Evolutionary conservation across 2,113 vertebrate species (phyloP).

Genomic region (Egretta garzetta): DNA sequence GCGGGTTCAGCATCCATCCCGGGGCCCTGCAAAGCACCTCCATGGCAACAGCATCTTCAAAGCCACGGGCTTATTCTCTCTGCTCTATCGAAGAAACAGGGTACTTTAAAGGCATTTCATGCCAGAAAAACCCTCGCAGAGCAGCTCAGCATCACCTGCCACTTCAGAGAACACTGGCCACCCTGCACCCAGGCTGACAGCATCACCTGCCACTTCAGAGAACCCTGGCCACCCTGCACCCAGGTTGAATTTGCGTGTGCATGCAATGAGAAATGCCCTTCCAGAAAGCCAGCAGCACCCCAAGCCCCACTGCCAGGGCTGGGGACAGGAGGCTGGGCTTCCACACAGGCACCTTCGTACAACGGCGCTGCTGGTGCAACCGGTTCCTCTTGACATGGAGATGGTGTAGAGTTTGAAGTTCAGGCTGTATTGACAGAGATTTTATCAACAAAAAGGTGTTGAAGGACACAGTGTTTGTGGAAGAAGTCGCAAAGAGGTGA

Average conservation of each 20-base stretch:
- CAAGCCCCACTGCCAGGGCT: not conserved
- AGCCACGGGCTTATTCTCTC: not conserved
- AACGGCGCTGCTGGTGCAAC: constrained; percentile 10
- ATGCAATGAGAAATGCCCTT: not conserved
- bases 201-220: too few species aligned
- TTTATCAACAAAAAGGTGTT: constrained; percentile 64
- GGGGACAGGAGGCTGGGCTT: not conserved
- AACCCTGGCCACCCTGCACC: too few species aligned
- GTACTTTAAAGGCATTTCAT: not conserved
- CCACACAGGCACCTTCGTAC: not conserved
- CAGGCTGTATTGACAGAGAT: constrained; percentile 50
- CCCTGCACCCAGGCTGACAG: too few species aligned
- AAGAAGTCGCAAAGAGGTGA: constrained; percentile 61
- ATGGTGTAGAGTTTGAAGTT: constrained; percentile 54
- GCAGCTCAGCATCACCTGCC: not conserved
- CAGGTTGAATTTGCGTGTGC: not conserved
- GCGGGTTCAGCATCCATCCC: not conserved
- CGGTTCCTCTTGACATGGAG: constrained; percentile 38
- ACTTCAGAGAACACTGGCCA: too few species aligned
- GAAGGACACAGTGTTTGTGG: constrained; percentile 61
- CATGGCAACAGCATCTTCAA: not conserved
- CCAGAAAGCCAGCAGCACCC: not conserved
- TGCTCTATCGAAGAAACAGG: not conserved
- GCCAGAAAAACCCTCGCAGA: not conserved
- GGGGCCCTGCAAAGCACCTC: not conserved